Evolutionary conservation across 2,113 vertebrate species (phyloP).

Genomic region (Vanacampus margaritifer): DNA sequence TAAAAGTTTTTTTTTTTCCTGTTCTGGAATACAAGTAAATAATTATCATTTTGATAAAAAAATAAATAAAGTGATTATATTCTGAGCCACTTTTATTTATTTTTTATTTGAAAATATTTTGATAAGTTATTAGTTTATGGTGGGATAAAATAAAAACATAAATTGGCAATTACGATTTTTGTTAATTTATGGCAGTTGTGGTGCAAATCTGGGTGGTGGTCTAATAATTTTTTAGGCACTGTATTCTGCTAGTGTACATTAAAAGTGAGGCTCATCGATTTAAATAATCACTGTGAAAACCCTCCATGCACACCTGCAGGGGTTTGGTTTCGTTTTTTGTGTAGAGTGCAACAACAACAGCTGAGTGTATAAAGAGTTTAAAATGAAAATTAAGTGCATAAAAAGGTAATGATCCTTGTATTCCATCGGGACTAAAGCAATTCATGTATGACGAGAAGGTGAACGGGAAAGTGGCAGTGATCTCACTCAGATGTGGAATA

Average conservation of each 20-base stretch:
- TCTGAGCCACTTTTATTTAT: no score
- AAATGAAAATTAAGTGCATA: background rate
- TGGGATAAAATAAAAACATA: no score
- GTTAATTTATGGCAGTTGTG: background rate
- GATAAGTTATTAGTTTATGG: no score
- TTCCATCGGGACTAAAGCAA: conserved; percentile 45
- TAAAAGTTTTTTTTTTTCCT: background rate
- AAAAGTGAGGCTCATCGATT: conserved; percentile 37
- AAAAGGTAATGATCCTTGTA: conserved; percentile 44
- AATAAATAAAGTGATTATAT: no score
- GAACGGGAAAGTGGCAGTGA: conserved; percentile 29
- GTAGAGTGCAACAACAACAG: background rate
- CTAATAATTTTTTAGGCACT: background rate
- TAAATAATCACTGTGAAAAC: background rate
- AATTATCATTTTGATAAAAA: no score
- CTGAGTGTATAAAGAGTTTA: background rate
- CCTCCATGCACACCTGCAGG: background rate
- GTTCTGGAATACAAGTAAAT: no score
- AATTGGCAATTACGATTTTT: background rate
- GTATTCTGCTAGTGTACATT: conserved; percentile 70
- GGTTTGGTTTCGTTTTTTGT: background rate
- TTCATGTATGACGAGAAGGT: conserved; percentile 45
- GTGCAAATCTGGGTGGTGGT: background rate
- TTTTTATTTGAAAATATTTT: no score
- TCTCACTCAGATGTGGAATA: conserved; percentile 30